Base-by-base conservation (phyloP, 2,113 vertebrate genomes). In the Antennarius striatus region DNA sequence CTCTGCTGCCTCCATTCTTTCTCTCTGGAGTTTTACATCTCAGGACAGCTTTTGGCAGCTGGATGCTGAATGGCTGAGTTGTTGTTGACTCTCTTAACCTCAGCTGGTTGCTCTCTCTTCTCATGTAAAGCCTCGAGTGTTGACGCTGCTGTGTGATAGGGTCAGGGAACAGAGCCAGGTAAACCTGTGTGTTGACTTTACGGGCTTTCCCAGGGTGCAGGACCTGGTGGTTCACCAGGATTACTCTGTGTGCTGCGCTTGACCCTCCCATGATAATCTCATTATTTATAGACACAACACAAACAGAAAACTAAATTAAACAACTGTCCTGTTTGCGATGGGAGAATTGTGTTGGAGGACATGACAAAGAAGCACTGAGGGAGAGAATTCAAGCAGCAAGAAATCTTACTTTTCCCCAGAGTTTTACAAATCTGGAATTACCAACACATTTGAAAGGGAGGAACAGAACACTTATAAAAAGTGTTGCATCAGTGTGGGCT, bases 161-260 rank as follows among this genome's bases (percentile, higher is more conserved):
- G 54, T 52, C 36, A 57, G 68, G 62, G 75, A 77, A 10, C 48
- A 56, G 59, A 60, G 68, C 76, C 79, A 69, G 71, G 63, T 63
- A 71, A 86, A 83, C 78, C 79, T 73, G 82, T 3, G 54, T 89
- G 81, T 87, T 92, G 76, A 87, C 84, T 82, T 83, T 83, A 22
- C 65, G 63, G 58, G 45, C 75, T 86, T 80, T 90, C 82, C 66
- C 68, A 77, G 67, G 71, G 68, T 80, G 68, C 65, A 76, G 68
- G 39, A 63, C 14, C 45, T 52, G 61, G 67, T 61, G 53, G 54
- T 80, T 30, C 59, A 76, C 68, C 75, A 65, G 29, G 9, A 68
- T 45, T 51, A 17, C 77, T 80, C 60, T 57, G 64, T 75, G 68
- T 47, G 66, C 56, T 28, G 49, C 16, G 51, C 45, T 17, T 1